Conservation (phyloP, 2,888 invertebrate genomes). For the Pachliopta kotzebuea region DNA sequence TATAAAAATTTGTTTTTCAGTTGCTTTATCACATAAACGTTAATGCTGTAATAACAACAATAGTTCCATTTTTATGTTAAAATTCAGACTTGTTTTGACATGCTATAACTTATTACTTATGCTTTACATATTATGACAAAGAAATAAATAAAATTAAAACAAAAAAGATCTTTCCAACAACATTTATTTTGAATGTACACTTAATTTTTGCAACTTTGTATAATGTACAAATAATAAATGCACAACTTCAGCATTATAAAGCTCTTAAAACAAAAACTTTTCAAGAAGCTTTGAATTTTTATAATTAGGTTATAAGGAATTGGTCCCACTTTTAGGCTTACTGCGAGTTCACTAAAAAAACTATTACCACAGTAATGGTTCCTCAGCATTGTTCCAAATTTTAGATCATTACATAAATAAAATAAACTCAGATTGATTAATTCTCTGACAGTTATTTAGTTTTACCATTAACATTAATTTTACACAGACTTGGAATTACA, state of each 20-base stretch:
- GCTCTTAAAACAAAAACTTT: constrained; percentile 40
- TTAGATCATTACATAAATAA: not conserved
- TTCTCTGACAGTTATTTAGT: not conserved
- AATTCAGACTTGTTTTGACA: no score
- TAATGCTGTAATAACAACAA: no score
- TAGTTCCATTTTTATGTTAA: no score
- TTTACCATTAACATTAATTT: constrained; percentile 11
- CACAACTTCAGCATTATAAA: constrained; percentile 80
- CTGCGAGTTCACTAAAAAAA: constrained; percentile 43
- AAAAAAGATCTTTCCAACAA: constrained; percentile 55
- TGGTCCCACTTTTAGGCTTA: constrained; percentile 65
- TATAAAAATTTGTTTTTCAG: no score
- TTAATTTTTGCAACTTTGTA: constrained; percentile 67
- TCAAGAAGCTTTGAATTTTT: constrained; percentile 34
- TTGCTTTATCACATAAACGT: no score
- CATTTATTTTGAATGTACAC: constrained; percentile 79
- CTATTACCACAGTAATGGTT: constrained; percentile 10
- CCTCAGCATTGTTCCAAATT: constrained; percentile 1
- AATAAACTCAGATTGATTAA: constrained; percentile 1
- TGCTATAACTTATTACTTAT: no score
- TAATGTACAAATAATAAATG: constrained; percentile 79
- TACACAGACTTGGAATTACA: constrained; percentile 12
- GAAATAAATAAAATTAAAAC: not conserved
- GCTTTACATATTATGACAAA: no score
- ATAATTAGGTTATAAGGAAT: constrained; percentile 52